Base-by-base conservation (phyloP, 30 jellyfish, hydroid and myxozoan genomes). In the Clytia hemisphaerica region DNA sequence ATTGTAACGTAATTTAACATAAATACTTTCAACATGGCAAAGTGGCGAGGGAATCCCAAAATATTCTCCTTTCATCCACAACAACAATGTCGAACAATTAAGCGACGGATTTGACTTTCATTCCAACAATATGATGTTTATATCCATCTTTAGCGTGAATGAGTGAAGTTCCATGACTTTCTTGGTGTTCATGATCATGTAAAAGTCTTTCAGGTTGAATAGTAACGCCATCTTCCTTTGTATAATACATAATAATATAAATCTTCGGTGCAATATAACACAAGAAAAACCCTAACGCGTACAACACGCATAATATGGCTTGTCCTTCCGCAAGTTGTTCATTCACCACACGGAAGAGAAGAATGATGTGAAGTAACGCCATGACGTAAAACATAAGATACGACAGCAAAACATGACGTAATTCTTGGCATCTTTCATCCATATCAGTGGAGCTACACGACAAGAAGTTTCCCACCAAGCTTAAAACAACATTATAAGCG, bases 251-350 rank as follows among this genome's bases (percentile, higher is more conserved):
- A 30, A 89, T 77, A 55, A 62, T 65, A 36, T 79, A 78, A 37
- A 89, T 32, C 37, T 89, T 89, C 9, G 98, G 98, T 7, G 37
- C 60, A 55, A 89, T 83, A 55, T 64, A 89, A 50, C 70, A 36
- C 28, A 65, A 28, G 61, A 75, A 71, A 78, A 80, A 80, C 21
- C 50, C 44, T 68, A 77, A 71, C 14, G 93, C 95, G 30, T 75
- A 65, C 18, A 82, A 49, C 55, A 80, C 40, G 63, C 75, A 38
- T 70, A 89, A 44, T 22, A 81, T 79, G 30, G 95, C 92, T 18
- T 80, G 92, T 44, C 89, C 94, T 34, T 65, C 93, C 22, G 79
- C 93, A 44, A 89, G 70, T 35, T 76, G 66, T 29, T 76, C 54
- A 19, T 85, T 85, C 19, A 62, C 72, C n/a, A 78, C 83, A 6